Conservation (phyloP, 2,888 invertebrate genomes). For the Amaurobius ferox region DNA sequence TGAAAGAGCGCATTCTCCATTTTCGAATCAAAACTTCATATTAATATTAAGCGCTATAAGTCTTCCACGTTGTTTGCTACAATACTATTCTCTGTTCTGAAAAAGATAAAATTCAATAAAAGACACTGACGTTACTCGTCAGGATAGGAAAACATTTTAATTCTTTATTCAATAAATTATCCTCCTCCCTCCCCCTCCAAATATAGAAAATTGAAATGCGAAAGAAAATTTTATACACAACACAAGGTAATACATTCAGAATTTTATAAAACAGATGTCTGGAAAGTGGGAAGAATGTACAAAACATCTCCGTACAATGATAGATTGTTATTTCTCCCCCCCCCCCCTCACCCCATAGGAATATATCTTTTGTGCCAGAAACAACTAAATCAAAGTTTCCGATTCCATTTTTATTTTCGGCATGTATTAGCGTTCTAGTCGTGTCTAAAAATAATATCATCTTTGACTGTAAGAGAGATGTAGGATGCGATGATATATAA, state of each 20-base stretch:
- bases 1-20: no score
- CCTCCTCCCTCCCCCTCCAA: no score
- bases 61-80: no score
- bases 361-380: background rate
- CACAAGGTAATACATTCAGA: slow-evolving; percentile 7
- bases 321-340: slow-evolving; percentile 5
- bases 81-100: no score
- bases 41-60: no score
- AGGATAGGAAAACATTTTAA: background rate
- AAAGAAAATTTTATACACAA: background rate
- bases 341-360: background rate
- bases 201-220: background rate
- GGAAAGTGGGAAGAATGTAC: background rate
- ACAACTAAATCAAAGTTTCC: background rate
- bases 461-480: no score
- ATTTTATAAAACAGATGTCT: slow-evolving; percentile 14
- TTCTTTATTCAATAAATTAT: background rate
- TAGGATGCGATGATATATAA: no score
- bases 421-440: background rate
- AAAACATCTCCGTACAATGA: background rate
- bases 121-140: background rate
- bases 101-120: background rate
- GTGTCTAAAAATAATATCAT: slow-evolving; percentile 1
- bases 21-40: no score
- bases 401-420: background rate